Base-by-base conservation (phyloP, 2,797 vertebrate genomes). In the Odontamblyopus lacepedii region DNA sequence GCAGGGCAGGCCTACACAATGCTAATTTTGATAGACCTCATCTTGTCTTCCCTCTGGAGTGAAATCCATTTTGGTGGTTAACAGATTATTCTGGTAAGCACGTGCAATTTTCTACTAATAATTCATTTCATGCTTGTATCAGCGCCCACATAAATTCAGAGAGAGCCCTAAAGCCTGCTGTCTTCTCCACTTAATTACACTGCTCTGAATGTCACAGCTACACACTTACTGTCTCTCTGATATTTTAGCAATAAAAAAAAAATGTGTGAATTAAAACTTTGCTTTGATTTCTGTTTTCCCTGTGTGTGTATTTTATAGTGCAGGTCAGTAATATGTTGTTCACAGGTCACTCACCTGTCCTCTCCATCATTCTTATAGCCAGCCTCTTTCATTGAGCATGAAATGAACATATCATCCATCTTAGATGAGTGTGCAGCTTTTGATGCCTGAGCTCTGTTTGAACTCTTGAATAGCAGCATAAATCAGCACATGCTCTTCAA, bases 171-270 rank as follows among this genome's bases (percentile, higher is more conserved):
- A 83, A 87, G 85, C 81, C 81, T 86, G 88, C 84, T 84, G 79
- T 85, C 84, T 87, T 85, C 84, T 88, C 77, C 81, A 87, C 81
- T 91, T 93, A 86, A 92, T 92, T 88, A 91, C 48, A 12, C 61
- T 76, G 75, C 35, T 4, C 35, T 64, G 35, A 44, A 35, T 63
- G 30, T 62, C 60, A 62, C 18, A 30, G 16, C 15, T 35, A 62
- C 19, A 35, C 15, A 62, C 60, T 62, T 63, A 48, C 13, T 15
- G 61, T 19, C 38, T 35, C 30, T 63, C 13, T 13, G 30, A 18
- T 32, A 19, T 32, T 18, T 63, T 38, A 41, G 30, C 9, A 63
- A 38, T 63, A 8, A 15, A 63, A 63, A 35, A 35, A 63, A 38
- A 38, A 63, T 63, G 61, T 32, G 15, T 64, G 13, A 23, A 15